phyloP scores from a whole-genome alignment of 2,888 invertebrate species.

The Germaria angustata region DNA sequence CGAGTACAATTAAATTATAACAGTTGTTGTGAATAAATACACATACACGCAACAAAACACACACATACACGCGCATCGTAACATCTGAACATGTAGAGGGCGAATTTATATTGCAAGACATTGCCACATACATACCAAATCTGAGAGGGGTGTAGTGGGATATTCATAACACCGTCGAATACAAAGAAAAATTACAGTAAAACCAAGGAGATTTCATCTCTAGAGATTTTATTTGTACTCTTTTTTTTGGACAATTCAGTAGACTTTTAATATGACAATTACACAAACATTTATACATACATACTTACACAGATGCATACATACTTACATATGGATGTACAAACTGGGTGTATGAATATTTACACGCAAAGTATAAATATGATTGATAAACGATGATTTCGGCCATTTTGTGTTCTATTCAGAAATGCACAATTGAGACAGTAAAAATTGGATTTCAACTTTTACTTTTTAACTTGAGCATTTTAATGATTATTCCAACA shows the following conservation, averaged over 20 bases:
- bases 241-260: slow-evolving; percentile 7
- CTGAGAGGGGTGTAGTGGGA: background rate
- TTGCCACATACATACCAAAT: background rate
- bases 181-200: background rate
- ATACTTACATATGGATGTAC: too few species aligned
- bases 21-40: slow-evolving; percentile 54
- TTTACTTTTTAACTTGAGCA: too few species aligned
- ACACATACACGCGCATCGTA: background rate
- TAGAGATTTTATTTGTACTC: background rate
- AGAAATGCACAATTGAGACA: too few species aligned
- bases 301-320: too few species aligned
- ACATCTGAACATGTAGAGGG: background rate
- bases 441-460: too few species aligned
- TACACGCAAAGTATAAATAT: too few species aligned
- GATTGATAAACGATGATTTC: too few species aligned
- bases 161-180: background rate
- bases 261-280: slow-evolving; percentile 42
- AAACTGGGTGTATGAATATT: too few species aligned
- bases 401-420: too few species aligned
- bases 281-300: background rate
- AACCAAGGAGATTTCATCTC: slow-evolving; percentile 2
- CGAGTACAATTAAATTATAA: slow-evolving; percentile 56
- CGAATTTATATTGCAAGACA: slow-evolving; percentile 25
- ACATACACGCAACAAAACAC: background rate
- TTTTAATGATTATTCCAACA: too few species aligned